Evolutionary conservation across 2,888 invertebrate genomes (phyloP).

Genomic region (Oscheius sp.): DNA sequence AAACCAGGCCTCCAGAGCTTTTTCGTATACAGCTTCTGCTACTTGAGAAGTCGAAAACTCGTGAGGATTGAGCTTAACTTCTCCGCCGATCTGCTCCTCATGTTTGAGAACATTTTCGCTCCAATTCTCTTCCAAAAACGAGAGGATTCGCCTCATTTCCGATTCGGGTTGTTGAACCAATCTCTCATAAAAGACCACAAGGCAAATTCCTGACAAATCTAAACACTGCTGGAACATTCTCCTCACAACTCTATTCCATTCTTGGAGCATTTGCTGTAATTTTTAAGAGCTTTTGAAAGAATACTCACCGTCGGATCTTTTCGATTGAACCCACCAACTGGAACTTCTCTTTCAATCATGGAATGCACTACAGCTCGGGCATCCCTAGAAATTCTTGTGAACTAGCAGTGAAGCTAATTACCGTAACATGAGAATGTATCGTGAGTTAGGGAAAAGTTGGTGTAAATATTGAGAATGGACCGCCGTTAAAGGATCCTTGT

Average conservation of each 20-base stretch:
- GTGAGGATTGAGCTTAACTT: slow-evolving; percentile 73
- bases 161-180: slow-evolving; percentile 88
- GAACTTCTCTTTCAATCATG: slow-evolving; percentile 88
- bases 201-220: slow-evolving; percentile 36
- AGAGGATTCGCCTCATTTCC: slow-evolving; percentile 86
- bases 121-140: slow-evolving; percentile 90
- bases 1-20: slow-evolving; percentile 41
- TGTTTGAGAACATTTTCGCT: slow-evolving; percentile 77
- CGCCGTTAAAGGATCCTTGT: slow-evolving; percentile 95
- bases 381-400: slow-evolving; percentile 19
- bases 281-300: not conserved
- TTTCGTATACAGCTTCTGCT: slow-evolving; percentile 34
- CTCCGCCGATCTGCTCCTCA: slow-evolving; percentile 42
- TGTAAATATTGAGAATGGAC: slow-evolving; percentile 93
- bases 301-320: slow-evolving; percentile 24
- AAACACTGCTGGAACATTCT: slow-evolving; percentile 89
- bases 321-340: slow-evolving; percentile 87
- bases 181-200: slow-evolving; percentile 88
- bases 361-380: slow-evolving; percentile 92
- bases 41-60: slow-evolving; percentile 50
- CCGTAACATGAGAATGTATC: slow-evolving; percentile 71
- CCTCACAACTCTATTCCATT: slow-evolving; percentile 84
- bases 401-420: not conserved
- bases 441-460: slow-evolving; percentile 92
- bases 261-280: slow-evolving; percentile 85